phyloP scores from a whole-genome alignment of 2,888 invertebrate species.

The Kryphioiulus occultus region DNA sequence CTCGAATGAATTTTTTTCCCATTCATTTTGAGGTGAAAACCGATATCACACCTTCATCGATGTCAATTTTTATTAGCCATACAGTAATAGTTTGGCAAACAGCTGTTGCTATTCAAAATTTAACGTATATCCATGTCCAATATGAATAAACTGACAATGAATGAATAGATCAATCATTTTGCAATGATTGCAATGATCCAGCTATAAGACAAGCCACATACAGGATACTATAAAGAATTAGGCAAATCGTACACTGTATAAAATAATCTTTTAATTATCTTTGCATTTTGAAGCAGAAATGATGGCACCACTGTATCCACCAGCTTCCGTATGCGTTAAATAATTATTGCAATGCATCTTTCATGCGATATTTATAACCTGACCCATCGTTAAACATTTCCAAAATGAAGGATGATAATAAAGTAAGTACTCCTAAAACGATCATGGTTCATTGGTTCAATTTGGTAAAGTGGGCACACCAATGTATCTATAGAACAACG shows the following conservation, averaged over 20 bases:
- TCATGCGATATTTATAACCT: not conserved
- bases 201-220: no score
- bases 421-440: no score
- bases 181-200: no score
- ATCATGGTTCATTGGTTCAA: no score
- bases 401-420: no score
- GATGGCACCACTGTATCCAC: not conserved
- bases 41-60: not conserved
- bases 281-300: not conserved
- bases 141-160: not conserved
- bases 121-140: not conserved
- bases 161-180: not conserved
- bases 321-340: not conserved
- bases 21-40: not conserved
- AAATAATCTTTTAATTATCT: not conserved
- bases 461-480: no score
- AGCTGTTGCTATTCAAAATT: not conserved
- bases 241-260: not conserved
- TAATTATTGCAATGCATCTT: not conserved
- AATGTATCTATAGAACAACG: no score
- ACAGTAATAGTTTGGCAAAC: not conserved
- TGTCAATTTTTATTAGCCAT: not conserved
- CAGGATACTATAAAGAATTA: not conserved
- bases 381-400: not conserved
- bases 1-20: not conserved